Evolutionary conservation across 2,797 vertebrate species (phyloP).

Genomic region (Acanthurus leucopareius): DNA sequence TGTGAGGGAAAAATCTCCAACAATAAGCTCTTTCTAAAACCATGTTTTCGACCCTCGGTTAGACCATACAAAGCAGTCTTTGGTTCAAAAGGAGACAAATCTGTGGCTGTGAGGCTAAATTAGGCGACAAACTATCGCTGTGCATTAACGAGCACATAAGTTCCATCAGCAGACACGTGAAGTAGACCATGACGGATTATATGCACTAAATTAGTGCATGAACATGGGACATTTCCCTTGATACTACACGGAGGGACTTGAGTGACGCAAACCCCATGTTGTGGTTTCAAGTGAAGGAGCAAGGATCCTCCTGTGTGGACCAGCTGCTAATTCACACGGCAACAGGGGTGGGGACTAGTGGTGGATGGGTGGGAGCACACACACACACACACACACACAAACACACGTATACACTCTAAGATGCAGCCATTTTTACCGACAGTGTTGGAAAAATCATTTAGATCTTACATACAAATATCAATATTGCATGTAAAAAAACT

Average conservation of each 20-base stretch:
- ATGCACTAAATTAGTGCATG: background rate
- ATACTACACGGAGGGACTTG: background rate
- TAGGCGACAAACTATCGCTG: slow-evolving; percentile 25
- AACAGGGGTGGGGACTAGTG: slow-evolving; percentile 3
- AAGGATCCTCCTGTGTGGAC: slow-evolving; percentile 70
- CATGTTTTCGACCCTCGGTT: slow-evolving; percentile 53
- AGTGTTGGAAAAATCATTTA: background rate
- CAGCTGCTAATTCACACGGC: slow-evolving; percentile 71
- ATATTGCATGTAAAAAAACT: background rate
- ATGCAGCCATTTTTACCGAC: background rate
- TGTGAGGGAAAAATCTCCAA: slow-evolving; percentile 63
- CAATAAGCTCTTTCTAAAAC: slow-evolving; percentile 79
- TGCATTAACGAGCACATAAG: background rate
- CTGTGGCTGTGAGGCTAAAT: slow-evolving; percentile 43
- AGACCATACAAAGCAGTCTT: slow-evolving; percentile 57
- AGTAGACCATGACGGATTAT: background rate
- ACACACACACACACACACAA: background rate
- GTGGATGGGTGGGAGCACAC: background rate
- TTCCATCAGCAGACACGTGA: background rate
- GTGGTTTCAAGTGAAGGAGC: slow-evolving; percentile 14
- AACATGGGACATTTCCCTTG: background rate
- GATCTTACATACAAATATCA: background rate
- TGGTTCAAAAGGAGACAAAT: slow-evolving; percentile 63
- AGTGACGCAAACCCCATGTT: slow-evolving; percentile 10
- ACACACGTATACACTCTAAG: background rate